Evolutionary conservation across 1,140 invertebrate genomes (phyloP).

Genomic region (Campoletis sonorensis): DNA sequence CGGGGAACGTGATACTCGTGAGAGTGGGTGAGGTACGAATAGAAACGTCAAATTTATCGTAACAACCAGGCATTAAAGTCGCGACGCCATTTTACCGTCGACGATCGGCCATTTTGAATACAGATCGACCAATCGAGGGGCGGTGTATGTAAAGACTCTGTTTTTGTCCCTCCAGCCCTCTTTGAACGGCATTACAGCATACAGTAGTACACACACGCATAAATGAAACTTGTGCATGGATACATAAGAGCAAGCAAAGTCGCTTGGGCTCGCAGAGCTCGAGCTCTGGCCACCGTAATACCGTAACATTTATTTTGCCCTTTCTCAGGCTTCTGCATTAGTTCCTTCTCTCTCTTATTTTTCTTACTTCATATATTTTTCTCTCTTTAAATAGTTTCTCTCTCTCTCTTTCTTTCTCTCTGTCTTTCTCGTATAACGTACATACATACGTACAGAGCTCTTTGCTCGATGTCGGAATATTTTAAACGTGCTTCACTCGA

Average conservation of each 20-base stretch:
- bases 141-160: no score
- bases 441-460: constrained; percentile 25
- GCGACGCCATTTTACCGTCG: constrained; percentile 71
- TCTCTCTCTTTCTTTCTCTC: neutral
- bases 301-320: constrained; percentile 75
- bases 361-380: neutral
- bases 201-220: constrained; percentile 10
- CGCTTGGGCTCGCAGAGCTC: constrained; percentile 32
- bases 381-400: neutral
- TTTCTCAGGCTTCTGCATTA: constrained; percentile 66
- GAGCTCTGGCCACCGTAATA: constrained; percentile 69
- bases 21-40: constrained; percentile 55
- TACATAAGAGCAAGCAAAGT: constrained; percentile 17
- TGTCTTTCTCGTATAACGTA: neutral
- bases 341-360: constrained; percentile 1
- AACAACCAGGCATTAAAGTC: constrained; percentile 60
- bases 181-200: constrained; percentile 31
- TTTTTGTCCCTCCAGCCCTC: neutral
- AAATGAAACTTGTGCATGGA: neutral
- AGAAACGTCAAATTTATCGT: constrained; percentile 68
- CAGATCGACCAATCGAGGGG: constrained; percentile 66
- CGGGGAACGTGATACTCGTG: neutral
- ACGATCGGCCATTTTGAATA: constrained; percentile 74
- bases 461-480: constrained; percentile 66
- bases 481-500: constrained; percentile 63